Evolutionary conservation across 2,888 invertebrate genomes (phyloP), one percentile per base, ranked within the genome.

Genomic region (Cylloceria caligata): DNA sequence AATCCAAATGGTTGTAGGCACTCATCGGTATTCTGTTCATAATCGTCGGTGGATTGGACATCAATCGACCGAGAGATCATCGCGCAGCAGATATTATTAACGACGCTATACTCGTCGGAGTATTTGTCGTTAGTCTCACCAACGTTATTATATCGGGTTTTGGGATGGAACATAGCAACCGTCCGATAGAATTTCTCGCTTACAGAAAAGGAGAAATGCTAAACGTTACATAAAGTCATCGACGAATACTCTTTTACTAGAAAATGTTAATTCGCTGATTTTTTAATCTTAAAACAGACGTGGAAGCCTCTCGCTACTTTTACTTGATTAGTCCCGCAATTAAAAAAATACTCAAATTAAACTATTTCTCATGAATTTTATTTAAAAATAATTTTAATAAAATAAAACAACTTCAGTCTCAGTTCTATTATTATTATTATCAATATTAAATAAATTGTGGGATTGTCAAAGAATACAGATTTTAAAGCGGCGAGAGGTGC

Each of bases 131-230:
- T 92, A 96, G 97, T 16, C 94, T 97, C 68, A 94, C 96, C 62
- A 98, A 98, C 91, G 95, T 98, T 82, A 94, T 97, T 62, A 97
- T 96, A 89, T 97, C 97, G 57, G 96, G 96, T 49, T 97, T 98
- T 90, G 97, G 97, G 68, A 96, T 97, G 86, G 96, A 97, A 90
- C 96, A 96, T 90, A 95, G 96, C 9, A 96, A 95, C 87, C 95
- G 94, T 86, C 95, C 96, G 0, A 47, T 68, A n/a, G 74, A 83
- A 55, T 62, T 81, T 49, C 36, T 68, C 16, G 68, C 77, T 3
- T 69, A 52, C 16, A 75, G 67, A 39, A 80, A 69, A 73, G 72
- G 71, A 21, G n/a, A 21, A 24, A 30, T 62, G 57, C 34, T 69
- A 27, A 68, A n/a, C 34, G 36, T 84, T 3, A 57, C 30, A 9